phyloP scores from a whole-genome alignment of 2,797 vertebrate species.

The Anguilla megastoma region DNA sequence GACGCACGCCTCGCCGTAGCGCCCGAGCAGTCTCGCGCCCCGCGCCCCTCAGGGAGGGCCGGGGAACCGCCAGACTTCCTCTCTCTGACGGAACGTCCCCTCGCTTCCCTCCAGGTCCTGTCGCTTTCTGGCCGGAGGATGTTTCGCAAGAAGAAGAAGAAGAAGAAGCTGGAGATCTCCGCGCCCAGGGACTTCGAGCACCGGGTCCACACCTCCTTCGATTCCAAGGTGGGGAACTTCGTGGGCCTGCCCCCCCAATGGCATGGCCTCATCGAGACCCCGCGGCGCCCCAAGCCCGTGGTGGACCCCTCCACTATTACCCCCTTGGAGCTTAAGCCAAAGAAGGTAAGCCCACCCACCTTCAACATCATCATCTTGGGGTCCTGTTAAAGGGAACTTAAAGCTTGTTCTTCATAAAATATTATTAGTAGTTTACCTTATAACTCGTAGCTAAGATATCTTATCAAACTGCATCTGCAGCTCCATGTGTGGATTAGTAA shows the following conservation, averaged over 20 bases:
- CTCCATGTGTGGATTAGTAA: background rate
- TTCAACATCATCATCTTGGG: background rate
- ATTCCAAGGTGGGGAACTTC: constrained; percentile 89
- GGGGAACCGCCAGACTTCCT: background rate
- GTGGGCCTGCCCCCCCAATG: constrained; percentile 95
- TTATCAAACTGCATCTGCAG: background rate
- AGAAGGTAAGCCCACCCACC: constrained; percentile 81
- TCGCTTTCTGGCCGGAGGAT: constrained; percentile 69
- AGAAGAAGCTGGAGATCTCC: constrained; percentile 98
- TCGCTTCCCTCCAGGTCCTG: constrained; percentile 41
- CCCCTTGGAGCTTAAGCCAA: constrained; percentile 90
- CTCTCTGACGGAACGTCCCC: background rate
- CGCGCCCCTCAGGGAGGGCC: background rate
- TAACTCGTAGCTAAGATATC: background rate
- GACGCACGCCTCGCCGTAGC: background rate
- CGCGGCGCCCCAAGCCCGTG: constrained; percentile 91
- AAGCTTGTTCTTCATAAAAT: background rate
- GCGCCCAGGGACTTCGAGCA: constrained; percentile 96
- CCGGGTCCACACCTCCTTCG: constrained; percentile 95
- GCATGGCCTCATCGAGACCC: constrained; percentile 94
- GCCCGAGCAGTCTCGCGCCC: background rate
- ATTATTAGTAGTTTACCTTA: background rate
- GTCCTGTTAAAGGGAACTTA: background rate
- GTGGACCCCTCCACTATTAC: constrained; percentile 97
- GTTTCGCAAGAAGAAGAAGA: constrained; percentile 96